Evolutionary conservation across 2,888 invertebrate genomes (phyloP), one percentile per base, ranked within the genome.

Genomic region (Lamellibrachia columna): DNA sequence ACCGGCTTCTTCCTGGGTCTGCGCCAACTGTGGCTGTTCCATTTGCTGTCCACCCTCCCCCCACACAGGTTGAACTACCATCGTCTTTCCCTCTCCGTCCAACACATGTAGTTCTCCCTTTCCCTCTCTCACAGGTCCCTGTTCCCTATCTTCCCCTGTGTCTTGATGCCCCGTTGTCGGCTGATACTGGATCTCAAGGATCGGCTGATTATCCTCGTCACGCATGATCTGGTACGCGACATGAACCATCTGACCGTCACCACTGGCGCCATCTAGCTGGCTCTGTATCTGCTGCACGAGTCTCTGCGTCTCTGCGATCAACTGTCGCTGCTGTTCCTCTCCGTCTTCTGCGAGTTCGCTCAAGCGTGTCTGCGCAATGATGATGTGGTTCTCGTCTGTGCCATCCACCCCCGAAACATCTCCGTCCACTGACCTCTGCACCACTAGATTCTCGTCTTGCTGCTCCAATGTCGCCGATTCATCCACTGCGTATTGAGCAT

Each of bases 191-290:
- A 93, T 93, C 90, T 93, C 93, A 3, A 93, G 93, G 15, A 93
- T 92, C 75, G 93, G 93, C 60, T 93, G 93, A 53, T 93, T 60
- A 22, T 93, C 93, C 9, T 93, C 93, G 52, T 93, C 93, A 40
- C 92, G 93, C 22, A 93, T 91, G 90, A 93, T 92, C 52, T 93
- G 93, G 55, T 93, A 93, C 11, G 93, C 93, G 53, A 93, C 93
- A 90, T 92, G 92, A 11, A 52, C 15, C 52, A 9, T 58, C 58
- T 58, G 28, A 28, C n/a, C 75, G 9, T 90, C 90, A 52, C 92
- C 53, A n/a, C 55, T 28, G 91, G 58, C 52, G 9, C 53, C 52
- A 55, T 93, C 92, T 22, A 93, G 90, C 92, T 93, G 92, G 52
- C 92, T 92, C 53, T 91, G 92, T 22, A 93, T 93, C 92, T 93